Evolutionary conservation across 2,797 vertebrate genomes (phyloP), one percentile per base, ranked within the genome.

Genomic region (Ceryle rudis): DNA sequence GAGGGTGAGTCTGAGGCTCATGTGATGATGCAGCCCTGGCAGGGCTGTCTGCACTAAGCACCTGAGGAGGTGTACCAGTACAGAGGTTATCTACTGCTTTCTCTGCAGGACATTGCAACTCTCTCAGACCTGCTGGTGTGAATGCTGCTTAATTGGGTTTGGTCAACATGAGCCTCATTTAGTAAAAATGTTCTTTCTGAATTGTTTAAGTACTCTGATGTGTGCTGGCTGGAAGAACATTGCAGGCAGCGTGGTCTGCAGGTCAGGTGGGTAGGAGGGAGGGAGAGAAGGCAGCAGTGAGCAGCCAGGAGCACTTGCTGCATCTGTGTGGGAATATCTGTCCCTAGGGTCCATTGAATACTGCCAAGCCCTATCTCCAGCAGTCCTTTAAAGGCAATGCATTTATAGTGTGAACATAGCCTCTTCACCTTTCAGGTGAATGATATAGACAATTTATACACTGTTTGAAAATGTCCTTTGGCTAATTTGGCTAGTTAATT

Each of bases 401-500:
- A 14, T 41, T 86, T 49, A 44, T 79, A 19, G 4, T 58, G 25
- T 16, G 11, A 79, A 18, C 9, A 5, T 11, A 23, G 20, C 6
- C 18, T 22, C 21, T 78, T 39, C 22, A 55, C n/a, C 33, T 78
- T 73, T 66, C 51, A 46, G 62, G 19, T 54, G 52, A 54, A 31
- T 15, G 31, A 54, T 31, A 54, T 54, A 35, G 54, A 14, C 16
- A 58, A 14, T 49, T 72, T 33, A 5, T 9, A 8, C 7, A 14
- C 41, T 49, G 31, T 42, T 93, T 87, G 55, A 74, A 60, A 85
- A 44, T 17, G n/a, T n/a, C 37, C 26, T 57, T 44, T 11, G 18
- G 41, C 74, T 86, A 31, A 81, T 83, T 89, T 89, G 29, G 42
- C 21, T 49, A 17, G 18, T 82, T 93, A 83, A 66, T 71, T 70